These are phyloP conservation scores for Myathropa florea DNA, from an alignment of 2,888 invertebrate species.

Conservation along the genomic window DNA sequence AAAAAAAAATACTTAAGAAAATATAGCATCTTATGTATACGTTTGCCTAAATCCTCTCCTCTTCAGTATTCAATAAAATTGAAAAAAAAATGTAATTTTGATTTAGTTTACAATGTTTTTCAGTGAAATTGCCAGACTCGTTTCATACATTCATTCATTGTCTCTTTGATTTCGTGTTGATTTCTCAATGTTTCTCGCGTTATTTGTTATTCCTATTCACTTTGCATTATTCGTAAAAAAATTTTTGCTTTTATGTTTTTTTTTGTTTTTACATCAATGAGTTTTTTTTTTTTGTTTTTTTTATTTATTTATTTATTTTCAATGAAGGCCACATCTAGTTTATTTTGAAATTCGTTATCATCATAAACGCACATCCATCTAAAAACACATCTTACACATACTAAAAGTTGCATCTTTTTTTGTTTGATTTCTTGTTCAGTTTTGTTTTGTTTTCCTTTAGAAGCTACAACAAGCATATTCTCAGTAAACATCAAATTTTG, in stretches of 20 bases:
- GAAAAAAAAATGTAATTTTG: neutral
- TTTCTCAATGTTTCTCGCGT: slow-evolving; percentile 11
- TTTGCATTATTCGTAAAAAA: slow-evolving; percentile 47
- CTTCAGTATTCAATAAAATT: neutral
- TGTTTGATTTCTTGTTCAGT: neutral
- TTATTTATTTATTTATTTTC: slow-evolving; percentile 10
- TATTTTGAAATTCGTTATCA: slow-evolving; percentile 70
- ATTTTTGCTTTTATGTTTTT: neutral
- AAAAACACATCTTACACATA: slow-evolving; percentile 34
- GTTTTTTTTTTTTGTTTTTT: slow-evolving; percentile 10
- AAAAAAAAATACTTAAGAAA: neutral
- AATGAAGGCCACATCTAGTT: slow-evolving; percentile 66
- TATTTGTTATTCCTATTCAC: slow-evolving; percentile 21
- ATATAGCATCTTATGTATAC: neutral
- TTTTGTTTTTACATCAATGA: slow-evolving; percentile 7
- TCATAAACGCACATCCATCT: slow-evolving; percentile 64
- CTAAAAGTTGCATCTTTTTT: neutral
- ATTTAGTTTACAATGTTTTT: neutral
- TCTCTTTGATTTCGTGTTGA: slow-evolving; percentile 12
- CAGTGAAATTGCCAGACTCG: neutral
- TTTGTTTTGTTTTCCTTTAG: neutral
- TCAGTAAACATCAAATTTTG: slow-evolving; percentile 18
- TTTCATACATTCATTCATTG: slow-evolving; percentile 1
- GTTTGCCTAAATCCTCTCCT: neutral
- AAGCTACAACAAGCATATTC: slow-evolving; percentile 38